phyloP scores from a whole-genome alignment of 2,113 vertebrate genomes.

The Paramormyrops kingsleyae region DNA sequence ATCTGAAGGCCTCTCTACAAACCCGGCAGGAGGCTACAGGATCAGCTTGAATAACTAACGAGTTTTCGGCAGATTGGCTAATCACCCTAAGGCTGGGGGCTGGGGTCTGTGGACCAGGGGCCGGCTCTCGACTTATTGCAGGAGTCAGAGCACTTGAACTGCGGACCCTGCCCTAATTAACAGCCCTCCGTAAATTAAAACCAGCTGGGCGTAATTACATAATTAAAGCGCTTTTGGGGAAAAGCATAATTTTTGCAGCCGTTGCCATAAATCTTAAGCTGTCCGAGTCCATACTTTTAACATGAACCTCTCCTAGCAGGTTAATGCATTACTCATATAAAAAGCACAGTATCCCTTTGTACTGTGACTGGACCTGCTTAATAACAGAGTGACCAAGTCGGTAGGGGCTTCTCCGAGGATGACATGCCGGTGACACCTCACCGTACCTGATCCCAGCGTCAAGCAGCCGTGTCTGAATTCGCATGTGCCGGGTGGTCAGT shows the following conservation, averaged over 20 bases:
- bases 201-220: constrained; percentile 98
- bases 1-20: constrained; percentile 37
- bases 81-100: constrained; percentile 49
- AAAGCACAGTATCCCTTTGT: constrained; percentile 90
- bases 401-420: constrained; percentile 18
- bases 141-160: constrained; percentile 62
- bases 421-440: constrained; percentile 49
- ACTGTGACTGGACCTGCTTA: constrained; percentile 81
- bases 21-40: constrained; percentile 51
- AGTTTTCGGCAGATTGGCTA: constrained; percentile 60
- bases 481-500: not conserved
- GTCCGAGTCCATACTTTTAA: constrained; percentile 75
- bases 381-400: constrained; percentile 67
- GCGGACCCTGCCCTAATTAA: constrained; percentile 80
- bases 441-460: constrained; percentile 46
- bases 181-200: constrained; percentile 75
- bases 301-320: constrained; percentile 70
- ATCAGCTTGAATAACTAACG: constrained; percentile 62
- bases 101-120: constrained; percentile 39
- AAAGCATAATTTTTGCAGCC: constrained; percentile 93
- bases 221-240: constrained; percentile 88
- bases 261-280: constrained; percentile 98
- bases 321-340: constrained; percentile 89
- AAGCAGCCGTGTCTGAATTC: constrained; percentile 12
- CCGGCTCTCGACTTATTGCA: constrained; percentile 60